A percentile compares a stretch with the other conserved stretches of the same genome.
Conservation (phyloP, 2,113 vertebrate genomes). For the Orycteropus afer region DNA sequence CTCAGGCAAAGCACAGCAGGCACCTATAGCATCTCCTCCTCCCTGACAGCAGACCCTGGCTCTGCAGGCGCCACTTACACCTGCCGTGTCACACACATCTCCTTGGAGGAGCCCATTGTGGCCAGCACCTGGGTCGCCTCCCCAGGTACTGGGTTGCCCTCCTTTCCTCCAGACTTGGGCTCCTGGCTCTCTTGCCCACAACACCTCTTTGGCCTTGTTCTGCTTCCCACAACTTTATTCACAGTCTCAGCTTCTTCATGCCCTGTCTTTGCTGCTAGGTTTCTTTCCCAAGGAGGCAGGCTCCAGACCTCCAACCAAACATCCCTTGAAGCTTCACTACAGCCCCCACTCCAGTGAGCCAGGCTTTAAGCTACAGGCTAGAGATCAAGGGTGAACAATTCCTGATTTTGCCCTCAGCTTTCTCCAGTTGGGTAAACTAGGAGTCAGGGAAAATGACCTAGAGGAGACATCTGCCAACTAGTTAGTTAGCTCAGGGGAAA, state of each 20-base stretch:
- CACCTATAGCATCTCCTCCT: slow-evolving; percentile 88
- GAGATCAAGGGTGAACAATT: neutral
- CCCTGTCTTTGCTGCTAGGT: neutral
- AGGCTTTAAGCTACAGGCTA: neutral
- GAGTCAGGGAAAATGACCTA: neutral
- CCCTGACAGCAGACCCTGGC: slow-evolving; percentile 72
- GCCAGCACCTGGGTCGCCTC: slow-evolving; percentile 50
- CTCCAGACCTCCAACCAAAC: neutral
- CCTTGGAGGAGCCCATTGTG: slow-evolving; percentile 75
- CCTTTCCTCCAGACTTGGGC: neutral
- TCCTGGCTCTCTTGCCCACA: neutral
- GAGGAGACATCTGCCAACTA: neutral
- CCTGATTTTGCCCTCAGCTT: neutral
- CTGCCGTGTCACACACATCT: slow-evolving; percentile 88
- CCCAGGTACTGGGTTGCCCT: slow-evolving; percentile 56
- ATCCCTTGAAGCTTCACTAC: neutral
- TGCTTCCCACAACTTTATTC: neutral
- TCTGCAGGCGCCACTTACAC: slow-evolving; percentile 84
- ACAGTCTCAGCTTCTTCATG: neutral
- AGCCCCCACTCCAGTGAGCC: neutral
- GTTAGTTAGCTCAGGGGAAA: neutral
- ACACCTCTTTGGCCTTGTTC: neutral
- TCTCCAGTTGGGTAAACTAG: neutral
- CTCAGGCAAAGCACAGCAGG: slow-evolving; percentile 87
- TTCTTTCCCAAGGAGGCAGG: neutral